Evolutionary conservation across 1,140 invertebrate genomes (phyloP).

Genomic region (Cecropterus lyciades): DNA sequence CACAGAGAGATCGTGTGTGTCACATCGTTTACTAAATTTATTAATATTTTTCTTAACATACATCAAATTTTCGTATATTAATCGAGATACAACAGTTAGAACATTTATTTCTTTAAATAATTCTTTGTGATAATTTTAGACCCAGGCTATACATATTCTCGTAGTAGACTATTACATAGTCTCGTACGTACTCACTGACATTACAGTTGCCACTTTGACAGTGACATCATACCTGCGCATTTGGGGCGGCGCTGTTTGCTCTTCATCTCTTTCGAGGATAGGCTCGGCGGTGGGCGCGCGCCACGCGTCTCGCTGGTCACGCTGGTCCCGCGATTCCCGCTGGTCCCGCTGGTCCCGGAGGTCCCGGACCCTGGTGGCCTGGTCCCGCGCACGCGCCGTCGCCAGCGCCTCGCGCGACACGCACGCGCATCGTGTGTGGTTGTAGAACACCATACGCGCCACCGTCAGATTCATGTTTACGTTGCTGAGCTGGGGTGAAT

Average conservation of each 20-base stretch:
- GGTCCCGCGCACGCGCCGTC: constrained; percentile 44
- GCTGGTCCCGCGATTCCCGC: constrained; percentile 36
- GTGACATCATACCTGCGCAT: constrained; percentile 53
- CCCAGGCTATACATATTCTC: no score
- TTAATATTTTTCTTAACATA: no score
- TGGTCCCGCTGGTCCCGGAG: constrained; percentile 68
- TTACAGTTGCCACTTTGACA: no score
- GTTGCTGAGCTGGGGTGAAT: constrained; percentile 84
- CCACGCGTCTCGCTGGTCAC: constrained; percentile 47
- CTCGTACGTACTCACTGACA: no score
- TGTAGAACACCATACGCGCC: constrained; percentile 89
- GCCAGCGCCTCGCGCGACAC: constrained; percentile 74
- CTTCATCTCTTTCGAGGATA: constrained; percentile 50
- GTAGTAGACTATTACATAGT: no score
- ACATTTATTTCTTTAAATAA: no score
- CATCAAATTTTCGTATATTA: no score
- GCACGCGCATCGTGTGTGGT: constrained; percentile 91
- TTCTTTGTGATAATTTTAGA: no score
- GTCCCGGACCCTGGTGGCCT: constrained; percentile 82
- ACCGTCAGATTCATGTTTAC: constrained; percentile 82
- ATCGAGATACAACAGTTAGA: no score
- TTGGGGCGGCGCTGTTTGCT: constrained; percentile 59
- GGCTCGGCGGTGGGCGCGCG: constrained; percentile 59
- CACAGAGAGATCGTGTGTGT: no score
- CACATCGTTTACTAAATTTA: no score